phyloP scores from a whole-genome alignment of 2,888 invertebrate species.

The Lepidocyrtinus sp. region DNA sequence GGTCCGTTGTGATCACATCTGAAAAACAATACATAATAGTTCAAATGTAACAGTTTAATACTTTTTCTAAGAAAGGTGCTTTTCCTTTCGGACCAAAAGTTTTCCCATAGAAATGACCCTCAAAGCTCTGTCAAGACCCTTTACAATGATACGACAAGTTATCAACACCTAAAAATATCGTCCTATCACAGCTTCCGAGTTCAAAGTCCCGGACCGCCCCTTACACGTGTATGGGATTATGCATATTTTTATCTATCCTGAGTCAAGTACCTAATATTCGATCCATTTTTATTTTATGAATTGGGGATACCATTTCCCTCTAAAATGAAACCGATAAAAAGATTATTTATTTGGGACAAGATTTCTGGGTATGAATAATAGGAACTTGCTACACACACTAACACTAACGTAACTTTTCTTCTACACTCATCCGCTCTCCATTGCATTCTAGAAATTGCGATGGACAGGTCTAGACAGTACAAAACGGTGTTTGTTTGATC shows the following conservation, averaged over 20 bases:
- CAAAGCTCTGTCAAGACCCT: not conserved
- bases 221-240: not conserved
- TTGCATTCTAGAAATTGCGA: not conserved
- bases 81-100: not conserved
- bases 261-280: not conserved
- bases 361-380: not conserved
- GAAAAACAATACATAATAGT: not conserved
- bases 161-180: not conserved
- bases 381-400: not conserved
- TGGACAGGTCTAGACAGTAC: not conserved
- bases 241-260: not conserved
- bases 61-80: not conserved
- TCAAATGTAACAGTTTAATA: not conserved
- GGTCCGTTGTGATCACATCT: not conserved
- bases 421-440: not conserved
- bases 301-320: too few relatives aligned
- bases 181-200: not conserved
- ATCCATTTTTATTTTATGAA: too few relatives aligned
- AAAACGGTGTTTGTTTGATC: not conserved
- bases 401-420: not conserved
- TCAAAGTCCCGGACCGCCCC: not conserved
- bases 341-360: not conserved
- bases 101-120: too few relatives aligned
- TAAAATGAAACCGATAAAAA: too few relatives aligned
- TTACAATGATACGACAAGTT: not conserved